phyloP scores from a whole-genome alignment of 2,113 vertebrate genomes.

The Axis porcinus region DNA sequence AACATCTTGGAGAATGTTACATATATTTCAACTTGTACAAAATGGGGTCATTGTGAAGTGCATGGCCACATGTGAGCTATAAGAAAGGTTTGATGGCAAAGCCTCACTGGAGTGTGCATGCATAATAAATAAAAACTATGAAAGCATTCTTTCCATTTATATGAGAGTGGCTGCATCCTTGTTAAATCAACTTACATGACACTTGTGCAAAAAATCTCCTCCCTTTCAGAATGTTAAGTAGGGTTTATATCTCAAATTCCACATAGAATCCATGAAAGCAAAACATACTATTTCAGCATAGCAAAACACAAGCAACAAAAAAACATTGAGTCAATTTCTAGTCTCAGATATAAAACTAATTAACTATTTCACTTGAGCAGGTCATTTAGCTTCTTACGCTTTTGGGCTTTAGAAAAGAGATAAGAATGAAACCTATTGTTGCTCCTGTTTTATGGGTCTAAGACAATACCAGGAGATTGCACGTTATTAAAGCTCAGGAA shows the following conservation, averaged over 20 bases:
- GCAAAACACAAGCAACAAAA: not conserved
- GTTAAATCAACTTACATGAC: not conserved
- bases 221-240: not conserved
- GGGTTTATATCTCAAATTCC: not conserved
- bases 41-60: not conserved
- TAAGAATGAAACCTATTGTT: not conserved
- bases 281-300: not conserved
- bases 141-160: not conserved
- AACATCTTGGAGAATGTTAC: not conserved
- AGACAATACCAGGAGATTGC: not conserved
- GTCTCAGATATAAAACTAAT: not conserved
- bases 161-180: not conserved
- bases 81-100: not conserved
- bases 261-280: not conserved
- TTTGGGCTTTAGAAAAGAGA: not conserved
- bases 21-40: not conserved
- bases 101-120: not conserved
- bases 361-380: not conserved
- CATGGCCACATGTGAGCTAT: not conserved
- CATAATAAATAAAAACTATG: constrained; percentile 3
- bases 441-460: not conserved
- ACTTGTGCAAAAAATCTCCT: not conserved
- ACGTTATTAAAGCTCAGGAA: not conserved
- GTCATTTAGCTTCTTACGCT: not conserved
- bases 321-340: not conserved